A percentile compares a stretch with the other conserved stretches of the same genome.
Conservation (phyloP, 2,113 vertebrate genomes). For the Atherinomorus stipes region DNA sequence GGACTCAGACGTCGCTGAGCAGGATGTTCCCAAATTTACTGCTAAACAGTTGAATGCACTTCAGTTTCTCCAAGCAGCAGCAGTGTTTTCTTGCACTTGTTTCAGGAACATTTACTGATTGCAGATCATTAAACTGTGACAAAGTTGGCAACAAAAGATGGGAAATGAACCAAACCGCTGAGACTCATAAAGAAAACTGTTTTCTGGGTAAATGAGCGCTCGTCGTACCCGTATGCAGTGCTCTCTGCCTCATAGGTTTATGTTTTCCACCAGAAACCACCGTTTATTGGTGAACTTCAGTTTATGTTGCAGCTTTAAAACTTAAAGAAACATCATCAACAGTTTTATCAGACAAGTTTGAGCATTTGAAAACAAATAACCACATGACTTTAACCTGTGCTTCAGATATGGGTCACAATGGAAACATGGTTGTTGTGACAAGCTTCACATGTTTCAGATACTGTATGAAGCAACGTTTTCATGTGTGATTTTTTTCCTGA, state of each 20-base stretch:
- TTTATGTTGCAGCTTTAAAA: too few species aligned
- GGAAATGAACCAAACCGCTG: background rate
- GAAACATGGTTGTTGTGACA: too few species aligned
- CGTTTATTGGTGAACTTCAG: too few species aligned
- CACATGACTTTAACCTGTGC: too few species aligned
- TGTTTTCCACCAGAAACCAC: too few species aligned
- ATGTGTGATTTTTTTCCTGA: too few species aligned
- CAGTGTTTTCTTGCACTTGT: background rate
- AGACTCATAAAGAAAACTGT: constrained; percentile 22
- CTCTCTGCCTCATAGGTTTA: background rate
- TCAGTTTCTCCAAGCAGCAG: background rate
- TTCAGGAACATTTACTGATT: constrained; percentile 26
- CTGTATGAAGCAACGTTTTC: too few species aligned
- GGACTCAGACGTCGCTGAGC: constrained; percentile 26
- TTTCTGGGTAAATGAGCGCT: constrained; percentile 24
- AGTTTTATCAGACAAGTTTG: background rate
- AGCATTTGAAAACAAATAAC: background rate
- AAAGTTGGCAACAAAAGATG: constrained; percentile 24
- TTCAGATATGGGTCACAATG: too few species aligned
- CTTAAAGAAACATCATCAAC: background rate
- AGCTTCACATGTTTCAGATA: too few species aligned
- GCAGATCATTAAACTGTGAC: constrained; percentile 38
- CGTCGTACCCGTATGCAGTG: background rate
- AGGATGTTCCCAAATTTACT: constrained; percentile 1
- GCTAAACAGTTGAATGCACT: background rate